These are phyloP conservation scores for Aptenodytes forsteri DNA, from an alignment of 2,113 vertebrate species.

Conservation along the genomic window DNA sequence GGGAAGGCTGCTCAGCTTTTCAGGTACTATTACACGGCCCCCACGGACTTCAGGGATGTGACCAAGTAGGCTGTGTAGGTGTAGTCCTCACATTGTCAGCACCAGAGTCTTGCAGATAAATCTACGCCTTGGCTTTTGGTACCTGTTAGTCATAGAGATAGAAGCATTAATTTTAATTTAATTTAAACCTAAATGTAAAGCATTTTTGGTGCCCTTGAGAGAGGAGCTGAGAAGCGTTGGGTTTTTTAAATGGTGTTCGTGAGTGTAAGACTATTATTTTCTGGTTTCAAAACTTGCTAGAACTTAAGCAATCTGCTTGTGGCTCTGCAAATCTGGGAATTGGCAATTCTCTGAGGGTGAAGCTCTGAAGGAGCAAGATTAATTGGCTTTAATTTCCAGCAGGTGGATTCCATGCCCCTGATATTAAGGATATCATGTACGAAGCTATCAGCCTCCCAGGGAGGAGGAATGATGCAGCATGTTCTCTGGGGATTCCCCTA, in stretches of 20 bases:
- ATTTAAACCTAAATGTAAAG: not conserved
- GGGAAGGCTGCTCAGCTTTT: not conserved
- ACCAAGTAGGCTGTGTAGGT: not conserved
- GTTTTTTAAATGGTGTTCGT: not conserved
- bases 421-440: not conserved
- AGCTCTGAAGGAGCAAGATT: not conserved
- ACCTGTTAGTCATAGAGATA: not conserved
- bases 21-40: not conserved
- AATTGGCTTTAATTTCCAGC: not conserved
- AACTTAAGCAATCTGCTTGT: not conserved
- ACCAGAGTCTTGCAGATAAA: not conserved
- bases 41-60: not conserved
- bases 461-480: not conserved
- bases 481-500: not conserved
- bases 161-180: not conserved
- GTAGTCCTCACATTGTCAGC: not conserved
- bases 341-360: not conserved
- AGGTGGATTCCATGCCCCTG: not conserved
- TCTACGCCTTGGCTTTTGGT: not conserved
- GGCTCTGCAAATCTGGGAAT: not conserved
- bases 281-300: not conserved
- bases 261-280: not conserved
- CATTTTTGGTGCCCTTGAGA: not conserved
- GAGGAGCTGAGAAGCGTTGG: not conserved
- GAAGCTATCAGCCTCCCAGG: not conserved